Percentiles rank a stretch among this genome's conserved stretches.
Conservation (phyloP, 2,113 vertebrate species). For the Stegastes partitus region DNA sequence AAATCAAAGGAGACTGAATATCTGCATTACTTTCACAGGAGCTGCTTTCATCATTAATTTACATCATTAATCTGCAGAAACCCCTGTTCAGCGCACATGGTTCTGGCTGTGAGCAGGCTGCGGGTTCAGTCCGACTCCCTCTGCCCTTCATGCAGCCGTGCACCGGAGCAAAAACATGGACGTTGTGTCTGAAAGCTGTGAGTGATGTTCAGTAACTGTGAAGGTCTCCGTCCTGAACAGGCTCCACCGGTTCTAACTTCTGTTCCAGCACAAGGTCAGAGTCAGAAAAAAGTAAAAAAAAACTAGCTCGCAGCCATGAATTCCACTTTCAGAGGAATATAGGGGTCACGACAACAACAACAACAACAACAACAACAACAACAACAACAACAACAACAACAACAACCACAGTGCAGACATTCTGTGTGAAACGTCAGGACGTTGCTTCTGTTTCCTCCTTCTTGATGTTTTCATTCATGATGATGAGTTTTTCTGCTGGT, state of each 20-base stretch:
- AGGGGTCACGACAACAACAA: background rate
- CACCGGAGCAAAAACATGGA: background rate
- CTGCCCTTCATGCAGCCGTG: background rate
- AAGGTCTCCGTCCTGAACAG: constrained; percentile 29
- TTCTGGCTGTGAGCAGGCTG: too few species aligned
- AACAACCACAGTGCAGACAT: background rate
- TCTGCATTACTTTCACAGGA: too few species aligned
- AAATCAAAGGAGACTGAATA: too few species aligned
- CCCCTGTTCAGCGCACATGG: too few species aligned
- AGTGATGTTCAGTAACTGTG: background rate
- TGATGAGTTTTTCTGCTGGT: too few species aligned
- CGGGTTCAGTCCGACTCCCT: background rate
- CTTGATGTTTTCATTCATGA: too few species aligned
- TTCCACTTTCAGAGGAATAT: constrained; percentile 18
- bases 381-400: background rate
- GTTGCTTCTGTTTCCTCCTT: too few species aligned
- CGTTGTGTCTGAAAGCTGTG: background rate
- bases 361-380: too few species aligned
- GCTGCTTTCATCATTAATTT: too few species aligned
- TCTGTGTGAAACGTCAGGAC: background rate
- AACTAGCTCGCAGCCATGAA: constrained; percentile 11
- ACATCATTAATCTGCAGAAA: too few species aligned
- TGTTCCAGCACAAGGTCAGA: constrained; percentile 62
- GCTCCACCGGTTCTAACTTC: constrained; percentile 36
- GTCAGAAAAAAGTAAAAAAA: too few species aligned